These are phyloP conservation scores for Astyanax mexicanus DNA, from an alignment of 2,797 vertebrate genomes.

Conservation along the genomic window DNA sequence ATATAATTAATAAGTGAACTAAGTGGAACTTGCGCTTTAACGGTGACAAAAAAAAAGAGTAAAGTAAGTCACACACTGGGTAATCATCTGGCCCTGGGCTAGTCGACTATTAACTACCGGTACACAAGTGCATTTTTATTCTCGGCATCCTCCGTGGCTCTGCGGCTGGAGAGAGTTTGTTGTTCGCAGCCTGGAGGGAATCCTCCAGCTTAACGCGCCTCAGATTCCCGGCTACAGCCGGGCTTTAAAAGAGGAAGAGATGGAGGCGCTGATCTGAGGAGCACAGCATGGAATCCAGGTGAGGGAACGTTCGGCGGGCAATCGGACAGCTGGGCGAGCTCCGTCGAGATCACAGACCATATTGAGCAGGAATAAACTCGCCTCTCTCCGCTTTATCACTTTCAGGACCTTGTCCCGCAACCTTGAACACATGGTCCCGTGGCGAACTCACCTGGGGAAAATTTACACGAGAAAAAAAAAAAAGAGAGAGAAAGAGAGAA, in stretches of 20 bases:
- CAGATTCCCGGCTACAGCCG: conserved; percentile 50
- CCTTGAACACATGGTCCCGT: conserved; percentile 67
- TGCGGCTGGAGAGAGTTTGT: conserved; percentile 65
- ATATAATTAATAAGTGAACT: conserved; percentile 69
- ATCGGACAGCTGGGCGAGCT: conserved; percentile 65
- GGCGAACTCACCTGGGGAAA: conserved; percentile 62
- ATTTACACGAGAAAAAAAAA: conserved; percentile 50
- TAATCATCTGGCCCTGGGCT: conserved; percentile 63
- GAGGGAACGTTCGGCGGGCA: conserved; percentile 56
- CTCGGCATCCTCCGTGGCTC: conserved; percentile 59
- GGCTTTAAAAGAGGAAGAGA: conserved; percentile 58
- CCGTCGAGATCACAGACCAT: conserved; percentile 67
- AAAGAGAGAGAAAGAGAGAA: conserved; percentile 8
- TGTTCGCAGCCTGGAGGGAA: conserved; percentile 61
- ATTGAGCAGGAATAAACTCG: conserved; percentile 64
- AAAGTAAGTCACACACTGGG: conserved; percentile 46
- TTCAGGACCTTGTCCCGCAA: conserved; percentile 70
- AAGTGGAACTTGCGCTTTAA: conserved; percentile 67
- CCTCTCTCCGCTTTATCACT: conserved; percentile 66
- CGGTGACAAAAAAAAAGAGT: conserved; percentile 54
- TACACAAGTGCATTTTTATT: conserved; percentile 60
- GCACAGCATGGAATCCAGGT: conserved; percentile 62
- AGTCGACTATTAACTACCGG: conserved; percentile 65
- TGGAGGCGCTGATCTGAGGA: conserved; percentile 58
- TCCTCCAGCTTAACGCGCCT: conserved; percentile 50